A percentile compares a stretch with the other conserved stretches of the same genome.
Evolutionary conservation across 2,797 vertebrate genomes (phyloP).

Genomic region (Tiaroga cobitis): DNA sequence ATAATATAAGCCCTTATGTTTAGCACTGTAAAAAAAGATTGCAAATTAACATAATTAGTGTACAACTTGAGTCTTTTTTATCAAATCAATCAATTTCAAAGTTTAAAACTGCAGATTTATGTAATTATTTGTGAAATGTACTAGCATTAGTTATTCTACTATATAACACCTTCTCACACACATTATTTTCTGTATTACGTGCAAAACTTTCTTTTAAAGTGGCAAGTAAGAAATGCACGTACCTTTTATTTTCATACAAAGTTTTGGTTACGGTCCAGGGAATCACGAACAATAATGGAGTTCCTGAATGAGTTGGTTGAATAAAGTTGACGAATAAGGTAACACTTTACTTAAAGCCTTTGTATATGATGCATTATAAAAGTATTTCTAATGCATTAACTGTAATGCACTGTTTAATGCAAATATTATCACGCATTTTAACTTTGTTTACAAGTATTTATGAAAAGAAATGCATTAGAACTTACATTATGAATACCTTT

Average conservation of each 20-base stretch:
- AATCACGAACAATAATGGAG: slow-evolving; percentile 79
- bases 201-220: neutral
- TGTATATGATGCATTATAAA: neutral
- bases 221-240: slow-evolving; percentile 54
- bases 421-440: neutral
- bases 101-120: neutral
- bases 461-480: neutral
- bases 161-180: neutral
- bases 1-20: neutral
- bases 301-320: slow-evolving; percentile 67
- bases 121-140: neutral
- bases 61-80: neutral
- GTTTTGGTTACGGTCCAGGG: slow-evolving; percentile 79
- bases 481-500: neutral
- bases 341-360: neutral
- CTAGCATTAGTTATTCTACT: too few species aligned
- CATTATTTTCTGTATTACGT: neutral
- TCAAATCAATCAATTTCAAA: too few species aligned
- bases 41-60: neutral
- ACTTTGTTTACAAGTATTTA: neutral
- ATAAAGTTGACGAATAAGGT: neutral
- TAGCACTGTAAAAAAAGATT: too few species aligned
- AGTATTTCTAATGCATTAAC: neutral
- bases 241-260: slow-evolving; percentile 81
- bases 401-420: neutral